Evolutionary conservation across 2,797 vertebrate species (phyloP).

Genomic region (Eospalax fontanierii): DNA sequence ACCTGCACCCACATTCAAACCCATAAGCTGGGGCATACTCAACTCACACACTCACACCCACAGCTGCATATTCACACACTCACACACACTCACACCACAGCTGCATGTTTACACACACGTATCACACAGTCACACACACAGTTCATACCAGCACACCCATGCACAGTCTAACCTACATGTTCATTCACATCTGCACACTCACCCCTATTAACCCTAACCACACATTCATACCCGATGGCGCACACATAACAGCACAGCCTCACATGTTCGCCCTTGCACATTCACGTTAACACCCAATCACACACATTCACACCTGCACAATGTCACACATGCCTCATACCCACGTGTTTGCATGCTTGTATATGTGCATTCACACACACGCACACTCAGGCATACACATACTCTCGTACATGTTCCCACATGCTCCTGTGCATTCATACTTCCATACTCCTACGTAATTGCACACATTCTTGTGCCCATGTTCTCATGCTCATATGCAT

Average conservation of each 20-base stretch:
- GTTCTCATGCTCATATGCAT: neutral
- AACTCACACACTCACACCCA: neutral
- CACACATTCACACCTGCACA: neutral
- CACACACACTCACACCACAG: neutral
- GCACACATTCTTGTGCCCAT: neutral
- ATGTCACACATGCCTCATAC: too few relatives aligned
- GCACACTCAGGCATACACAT: too few relatives aligned
- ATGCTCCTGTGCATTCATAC: neutral
- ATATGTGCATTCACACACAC: neutral
- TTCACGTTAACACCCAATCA: neutral
- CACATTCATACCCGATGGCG: neutral
- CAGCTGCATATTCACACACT: neutral
- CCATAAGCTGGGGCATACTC: neutral
- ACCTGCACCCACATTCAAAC: neutral
- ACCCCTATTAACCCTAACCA: neutral
- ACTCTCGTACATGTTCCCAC: neutral
- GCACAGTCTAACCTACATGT: neutral
- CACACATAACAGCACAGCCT: neutral
- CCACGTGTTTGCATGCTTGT: too few relatives aligned
- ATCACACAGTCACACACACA: neutral
- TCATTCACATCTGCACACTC: neutral
- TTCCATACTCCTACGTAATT: neutral
- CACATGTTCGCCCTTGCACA: neutral
- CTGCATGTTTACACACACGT: neutral
- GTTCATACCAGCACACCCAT: neutral